Percentiles rank a stretch among this genome's conserved stretches.
Conservation (phyloP, 1,140 invertebrate species). For the Coptotermes formosanus region DNA sequence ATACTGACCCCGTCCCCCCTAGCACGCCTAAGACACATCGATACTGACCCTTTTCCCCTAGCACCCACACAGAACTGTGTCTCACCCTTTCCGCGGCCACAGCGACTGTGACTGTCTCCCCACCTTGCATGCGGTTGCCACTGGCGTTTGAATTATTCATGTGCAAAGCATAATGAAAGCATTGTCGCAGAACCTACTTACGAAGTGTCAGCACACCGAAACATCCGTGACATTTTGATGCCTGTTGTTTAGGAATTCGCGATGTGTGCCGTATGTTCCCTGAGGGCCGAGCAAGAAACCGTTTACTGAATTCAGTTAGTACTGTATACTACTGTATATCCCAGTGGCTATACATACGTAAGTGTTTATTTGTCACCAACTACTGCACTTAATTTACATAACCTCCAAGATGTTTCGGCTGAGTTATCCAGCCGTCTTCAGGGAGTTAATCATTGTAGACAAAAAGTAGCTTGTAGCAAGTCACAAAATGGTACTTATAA, state of each 20-base stretch:
- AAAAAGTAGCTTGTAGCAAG: too few species aligned
- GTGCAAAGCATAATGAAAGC: background rate
- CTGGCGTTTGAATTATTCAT: constrained; percentile 16
- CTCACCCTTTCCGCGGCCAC: background rate
- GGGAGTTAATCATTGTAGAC: too few species aligned
- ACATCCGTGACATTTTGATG: background rate
- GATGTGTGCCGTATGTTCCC: background rate
- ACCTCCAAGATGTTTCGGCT: too few species aligned
- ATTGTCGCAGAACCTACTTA: background rate
- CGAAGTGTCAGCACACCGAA: background rate
- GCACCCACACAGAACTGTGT: background rate
- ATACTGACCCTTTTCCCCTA: background rate
- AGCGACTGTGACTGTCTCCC: background rate
- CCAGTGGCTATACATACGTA: too few species aligned
- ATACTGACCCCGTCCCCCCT: background rate
- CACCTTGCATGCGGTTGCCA: background rate
- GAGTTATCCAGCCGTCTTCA: too few species aligned
- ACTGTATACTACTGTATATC: too few species aligned
- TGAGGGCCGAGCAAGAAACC: background rate
- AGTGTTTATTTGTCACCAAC: too few species aligned
- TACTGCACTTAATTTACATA: too few species aligned
- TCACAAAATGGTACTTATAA: too few species aligned
- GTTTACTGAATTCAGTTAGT: too few species aligned
- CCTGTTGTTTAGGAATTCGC: background rate
- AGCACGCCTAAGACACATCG: too few species aligned